A percentile compares a stretch with the other conserved stretches of the same genome.
Conservation (phyloP, 2,113 vertebrate species). For the Xenopus laevis region DNA sequence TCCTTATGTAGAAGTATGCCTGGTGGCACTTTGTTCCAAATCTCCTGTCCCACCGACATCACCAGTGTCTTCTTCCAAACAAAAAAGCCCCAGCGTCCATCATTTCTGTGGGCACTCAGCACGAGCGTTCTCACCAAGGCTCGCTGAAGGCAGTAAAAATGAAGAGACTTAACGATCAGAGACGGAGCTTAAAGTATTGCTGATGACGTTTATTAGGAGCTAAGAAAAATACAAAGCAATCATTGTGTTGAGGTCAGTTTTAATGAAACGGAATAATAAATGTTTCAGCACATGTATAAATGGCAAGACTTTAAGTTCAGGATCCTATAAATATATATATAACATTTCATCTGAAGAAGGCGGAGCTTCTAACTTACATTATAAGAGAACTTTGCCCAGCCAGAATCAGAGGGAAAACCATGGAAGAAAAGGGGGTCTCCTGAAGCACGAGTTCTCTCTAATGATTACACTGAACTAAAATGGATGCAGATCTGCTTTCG, state of each 20-base stretch:
- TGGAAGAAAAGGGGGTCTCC: too few species aligned
- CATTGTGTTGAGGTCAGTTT: constrained; percentile 18
- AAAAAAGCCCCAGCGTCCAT: background rate
- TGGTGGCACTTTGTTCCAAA: constrained; percentile 22
- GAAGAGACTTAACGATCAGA: constrained; percentile 27
- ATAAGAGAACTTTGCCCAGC: too few species aligned
- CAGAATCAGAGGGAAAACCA: too few species aligned
- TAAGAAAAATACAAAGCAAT: background rate
- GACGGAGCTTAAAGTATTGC: too few species aligned
- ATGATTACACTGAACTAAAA: too few species aligned
- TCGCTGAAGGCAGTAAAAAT: constrained; percentile 47
- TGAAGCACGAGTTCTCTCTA: too few species aligned
- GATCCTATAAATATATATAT: constrained; percentile 28
- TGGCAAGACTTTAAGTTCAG: too few species aligned
- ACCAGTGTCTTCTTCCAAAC: constrained; percentile 13
- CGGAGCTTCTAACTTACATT: too few species aligned
- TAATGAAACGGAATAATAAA: constrained; percentile 17
- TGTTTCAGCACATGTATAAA: background rate
- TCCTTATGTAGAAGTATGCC: too few species aligned
- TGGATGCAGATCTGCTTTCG: too few species aligned
- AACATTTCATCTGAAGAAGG: background rate
- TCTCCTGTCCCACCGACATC: constrained; percentile 32
- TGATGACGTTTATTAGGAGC: too few species aligned
- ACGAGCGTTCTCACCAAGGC: constrained; percentile 46
- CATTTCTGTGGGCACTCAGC: background rate